Evolutionary conservation across 2,113 vertebrate genomes (phyloP).

Genomic region (Symphodus melops): DNA sequence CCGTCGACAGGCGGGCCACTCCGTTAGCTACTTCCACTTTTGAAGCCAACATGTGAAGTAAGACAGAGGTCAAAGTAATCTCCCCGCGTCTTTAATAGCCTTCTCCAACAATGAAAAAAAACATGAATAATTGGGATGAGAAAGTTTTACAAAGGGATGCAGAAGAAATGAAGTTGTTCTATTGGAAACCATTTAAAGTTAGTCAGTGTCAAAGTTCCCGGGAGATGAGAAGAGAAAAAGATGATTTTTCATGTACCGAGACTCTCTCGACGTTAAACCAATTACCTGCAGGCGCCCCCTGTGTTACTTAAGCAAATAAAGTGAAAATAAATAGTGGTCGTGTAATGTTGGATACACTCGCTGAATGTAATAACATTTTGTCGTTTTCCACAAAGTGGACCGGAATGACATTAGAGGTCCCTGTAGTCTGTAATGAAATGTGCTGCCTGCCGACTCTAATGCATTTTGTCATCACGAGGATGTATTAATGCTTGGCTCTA

Average conservation of each 20-base stretch:
- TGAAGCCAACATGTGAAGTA: slow-evolving; percentile 70
- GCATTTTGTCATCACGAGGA: slow-evolving; percentile 81
- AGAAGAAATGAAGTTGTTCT: slow-evolving; percentile 57
- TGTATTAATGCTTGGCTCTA: slow-evolving; percentile 76
- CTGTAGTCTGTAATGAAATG: slow-evolving; percentile 83
- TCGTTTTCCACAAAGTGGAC: slow-evolving; percentile 84
- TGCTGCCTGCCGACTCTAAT: slow-evolving; percentile 71
- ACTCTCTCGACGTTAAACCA: slow-evolving; percentile 81
- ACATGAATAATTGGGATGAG: slow-evolving; percentile 32
- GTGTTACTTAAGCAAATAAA: slow-evolving; percentile 83
- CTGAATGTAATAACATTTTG: slow-evolving; percentile 84
- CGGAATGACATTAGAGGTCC: slow-evolving; percentile 86
- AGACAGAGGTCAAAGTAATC: slow-evolving; percentile 75
- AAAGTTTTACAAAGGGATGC: slow-evolving; percentile 71
- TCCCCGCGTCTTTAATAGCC: slow-evolving; percentile 55
- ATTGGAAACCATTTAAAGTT: slow-evolving; percentile 71
- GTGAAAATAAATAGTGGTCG: slow-evolving; percentile 84
- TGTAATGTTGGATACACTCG: slow-evolving; percentile 82
- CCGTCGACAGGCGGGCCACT: slow-evolving; percentile 46
- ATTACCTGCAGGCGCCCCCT: slow-evolving; percentile 80
- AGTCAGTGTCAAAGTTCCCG: slow-evolving; percentile 55
- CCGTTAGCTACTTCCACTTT: slow-evolving; percentile 58
- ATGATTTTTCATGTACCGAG: slow-evolving; percentile 84
- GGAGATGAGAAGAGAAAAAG: slow-evolving; percentile 70
- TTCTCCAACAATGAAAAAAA: slow-evolving; percentile 28